Evolutionary conservation across 2,888 invertebrate species (phyloP).

Genomic region (Thyatira batis): DNA sequence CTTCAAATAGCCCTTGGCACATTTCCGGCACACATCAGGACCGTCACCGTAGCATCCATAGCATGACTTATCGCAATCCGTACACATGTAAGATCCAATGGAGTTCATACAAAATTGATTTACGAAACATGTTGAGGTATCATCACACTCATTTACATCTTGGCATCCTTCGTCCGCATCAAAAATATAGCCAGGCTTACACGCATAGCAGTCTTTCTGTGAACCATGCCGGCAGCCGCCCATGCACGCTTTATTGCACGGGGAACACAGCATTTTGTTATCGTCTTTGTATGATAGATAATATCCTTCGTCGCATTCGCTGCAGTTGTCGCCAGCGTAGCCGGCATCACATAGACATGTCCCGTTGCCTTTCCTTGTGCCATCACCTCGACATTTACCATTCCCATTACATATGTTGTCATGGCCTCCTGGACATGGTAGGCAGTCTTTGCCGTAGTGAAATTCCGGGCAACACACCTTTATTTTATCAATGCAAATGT

Average conservation of each 20-base stretch:
- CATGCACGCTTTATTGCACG: slow-evolving; percentile 91
- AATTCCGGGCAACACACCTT: slow-evolving; percentile 92
- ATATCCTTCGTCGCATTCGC: slow-evolving; percentile 88
- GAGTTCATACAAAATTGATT: slow-evolving; percentile 95
- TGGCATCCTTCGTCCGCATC: slow-evolving; percentile 89
- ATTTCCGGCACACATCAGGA: slow-evolving; percentile 93
- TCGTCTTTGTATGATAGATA: slow-evolving; percentile 89
- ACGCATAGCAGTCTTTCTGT: slow-evolving; percentile 83
- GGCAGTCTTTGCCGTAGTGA: slow-evolving; percentile 92
- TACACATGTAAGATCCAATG: slow-evolving; percentile 91
- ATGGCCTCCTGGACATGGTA: slow-evolving; percentile 89
- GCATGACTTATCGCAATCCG: slow-evolving; percentile 93
- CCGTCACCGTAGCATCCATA: slow-evolving; percentile 93
- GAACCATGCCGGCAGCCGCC: slow-evolving; percentile 89
- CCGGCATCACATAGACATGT: slow-evolving; percentile 93
- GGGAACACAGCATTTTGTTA: slow-evolving; percentile 87
- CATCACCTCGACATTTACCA: slow-evolving; percentile 91
- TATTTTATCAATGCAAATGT: slow-evolving; percentile 90
- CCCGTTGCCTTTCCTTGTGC: slow-evolving; percentile 96
- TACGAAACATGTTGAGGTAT: slow-evolving; percentile 76
- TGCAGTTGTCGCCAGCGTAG: slow-evolving; percentile 90
- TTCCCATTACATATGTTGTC: slow-evolving; percentile 90
- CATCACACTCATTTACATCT: slow-evolving; percentile 93
- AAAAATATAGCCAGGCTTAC: slow-evolving; percentile 87
- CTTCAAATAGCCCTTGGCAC: slow-evolving; percentile 87